Base-by-base conservation (phyloP, 2,888 invertebrate species). In the Drosophila subquinaria region DNA sequence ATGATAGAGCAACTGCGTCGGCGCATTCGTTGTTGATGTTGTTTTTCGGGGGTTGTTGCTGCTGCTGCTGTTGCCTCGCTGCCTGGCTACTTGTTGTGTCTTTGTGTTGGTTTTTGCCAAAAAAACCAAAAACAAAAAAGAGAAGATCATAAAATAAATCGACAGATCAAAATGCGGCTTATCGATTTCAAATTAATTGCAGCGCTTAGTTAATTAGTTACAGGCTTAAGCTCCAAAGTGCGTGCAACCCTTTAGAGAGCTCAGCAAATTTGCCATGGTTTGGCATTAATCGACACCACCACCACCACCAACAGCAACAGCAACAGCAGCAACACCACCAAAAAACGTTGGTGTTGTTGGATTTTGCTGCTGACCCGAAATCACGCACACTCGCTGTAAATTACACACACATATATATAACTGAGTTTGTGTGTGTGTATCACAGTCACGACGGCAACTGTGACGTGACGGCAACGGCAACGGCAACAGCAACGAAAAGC, bases 81-180 rank as follows among this genome's bases (percentile, higher is more conserved):
- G 73, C 70, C 75, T 73, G 73, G 83, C 90, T 90, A 90, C 90
- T 90, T 90, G 90, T 90, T 90, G 90, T 88, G 85, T 81, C 87
- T 86, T 76, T 73, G 81, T 73, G 82, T 81, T 80, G 81, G 75
- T 81, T 68, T 69, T 68, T 69, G 51, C 66, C 55, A 48, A 62
- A 69, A 51, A 73, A 52, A 13, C 17, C 30, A 35, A 50, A 43
- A 38, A 10, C 23, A 27, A 53, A 27, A 63, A 13, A 1, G 15
- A 27, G 11, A n/a, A 2, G 4, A 33, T 5, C 33, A 35, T 33
- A 47, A 23, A 47, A 63, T 30, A 60, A 33, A 23, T 36, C 11
- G 35, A 11, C 17, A 76, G 36, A 45, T n/a, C 5, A 69, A 60
- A 69, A 61, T 52, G 61, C 65, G 62, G 73, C 70, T 66, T 74